Evolutionary conservation across 2,113 vertebrate genomes (phyloP).

Genomic region (Rhombomys opimus): DNA sequence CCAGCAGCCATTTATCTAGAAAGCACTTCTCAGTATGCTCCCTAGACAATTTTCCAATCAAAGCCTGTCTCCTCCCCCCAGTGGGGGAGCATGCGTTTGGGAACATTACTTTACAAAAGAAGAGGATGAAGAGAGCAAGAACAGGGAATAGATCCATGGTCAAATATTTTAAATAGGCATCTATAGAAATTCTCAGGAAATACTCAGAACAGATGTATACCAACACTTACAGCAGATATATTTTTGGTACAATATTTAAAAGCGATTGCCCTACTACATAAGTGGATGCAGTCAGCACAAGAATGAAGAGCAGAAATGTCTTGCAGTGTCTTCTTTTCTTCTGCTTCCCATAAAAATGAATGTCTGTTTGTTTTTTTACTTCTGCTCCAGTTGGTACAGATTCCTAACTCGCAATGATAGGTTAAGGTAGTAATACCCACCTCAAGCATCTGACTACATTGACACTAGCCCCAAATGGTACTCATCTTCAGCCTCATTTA

Average conservation of each 20-base stretch:
- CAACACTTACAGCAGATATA: background rate
- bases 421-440: background rate
- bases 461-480: background rate
- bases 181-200: constrained; percentile 15
- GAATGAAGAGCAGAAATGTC: background rate
- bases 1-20: background rate
- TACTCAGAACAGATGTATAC: background rate
- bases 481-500: background rate
- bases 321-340: background rate
- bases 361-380: background rate
- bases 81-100: background rate
- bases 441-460: background rate
- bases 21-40: background rate
- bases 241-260: background rate
- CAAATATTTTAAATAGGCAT: background rate
- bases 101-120: background rate
- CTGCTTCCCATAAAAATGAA: background rate
- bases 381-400: background rate
- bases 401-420: background rate
- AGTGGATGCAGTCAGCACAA: background rate
- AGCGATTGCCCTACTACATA: background rate
- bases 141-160: background rate
- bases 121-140: background rate
- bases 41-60: background rate
- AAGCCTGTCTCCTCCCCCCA: background rate